Evolutionary conservation across 92 coral and sea anemone species (phyloP).

Genomic region (Pocillopora meandrina): DNA sequence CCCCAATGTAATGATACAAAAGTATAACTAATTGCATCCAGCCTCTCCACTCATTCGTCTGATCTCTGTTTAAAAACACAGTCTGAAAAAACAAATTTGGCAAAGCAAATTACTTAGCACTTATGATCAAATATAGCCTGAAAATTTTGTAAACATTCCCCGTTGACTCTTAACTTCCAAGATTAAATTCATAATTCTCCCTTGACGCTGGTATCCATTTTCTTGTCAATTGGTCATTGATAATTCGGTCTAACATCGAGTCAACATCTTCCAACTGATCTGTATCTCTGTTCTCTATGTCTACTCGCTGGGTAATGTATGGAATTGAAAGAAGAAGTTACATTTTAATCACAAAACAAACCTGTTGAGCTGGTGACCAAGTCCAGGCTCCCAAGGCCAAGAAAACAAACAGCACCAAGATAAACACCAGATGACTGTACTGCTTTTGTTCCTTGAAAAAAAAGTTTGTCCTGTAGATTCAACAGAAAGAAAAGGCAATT

Average conservation of each 20-base stretch:
- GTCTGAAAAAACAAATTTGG: conserved; percentile 43
- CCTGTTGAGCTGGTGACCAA: conserved; percentile 85
- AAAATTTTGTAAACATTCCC: not conserved
- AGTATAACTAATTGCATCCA: conserved; percentile 95
- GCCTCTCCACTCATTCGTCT: conserved; percentile 93
- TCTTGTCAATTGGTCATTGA: too few species aligned
- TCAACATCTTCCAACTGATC: too few species aligned
- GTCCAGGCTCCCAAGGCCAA: conserved; percentile 86
- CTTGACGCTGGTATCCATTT: too few species aligned
- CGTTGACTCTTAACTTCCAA: too few species aligned
- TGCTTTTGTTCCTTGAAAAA: conserved; percentile 95
- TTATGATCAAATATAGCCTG: not conserved
- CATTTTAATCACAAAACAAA: conserved; percentile 8
- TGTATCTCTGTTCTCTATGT: too few species aligned
- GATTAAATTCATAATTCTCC: too few species aligned
- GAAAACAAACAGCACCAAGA: conserved; percentile 64
- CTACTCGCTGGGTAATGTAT: too few species aligned
- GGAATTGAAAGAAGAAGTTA: not conserved
- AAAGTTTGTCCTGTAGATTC: conserved; percentile 70
- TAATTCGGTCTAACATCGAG: too few species aligned
- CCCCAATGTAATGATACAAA: conserved; percentile 88
- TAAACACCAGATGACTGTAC: conserved; percentile 75
- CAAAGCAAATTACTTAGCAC: not conserved
- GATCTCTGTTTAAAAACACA: conserved; percentile 79
- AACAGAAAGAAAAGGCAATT: not conserved